Percentiles rank a stretch among this genome's conserved stretches.
These are phyloP conservation scores for Metacarcinus magister DNA, from an alignment of 2,888 invertebrate genomes.

Conservation along the genomic window DNA sequence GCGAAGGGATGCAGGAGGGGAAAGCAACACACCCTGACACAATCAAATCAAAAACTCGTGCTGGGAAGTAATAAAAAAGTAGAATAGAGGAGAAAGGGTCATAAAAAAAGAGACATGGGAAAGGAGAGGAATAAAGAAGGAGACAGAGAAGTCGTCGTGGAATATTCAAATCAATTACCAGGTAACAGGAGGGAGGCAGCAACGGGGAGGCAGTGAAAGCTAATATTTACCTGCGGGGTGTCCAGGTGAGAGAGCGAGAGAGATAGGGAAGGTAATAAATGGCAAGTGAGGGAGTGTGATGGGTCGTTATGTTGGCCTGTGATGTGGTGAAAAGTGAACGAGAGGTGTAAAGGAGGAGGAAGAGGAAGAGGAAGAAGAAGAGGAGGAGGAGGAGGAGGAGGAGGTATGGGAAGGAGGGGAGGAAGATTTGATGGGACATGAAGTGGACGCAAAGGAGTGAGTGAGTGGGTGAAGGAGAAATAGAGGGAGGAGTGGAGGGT, in stretches of 20 bases:
- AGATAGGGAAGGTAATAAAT: constrained; percentile 26
- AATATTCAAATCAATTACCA: constrained; percentile 26
- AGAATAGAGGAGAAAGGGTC: background rate
- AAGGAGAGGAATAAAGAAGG: background rate
- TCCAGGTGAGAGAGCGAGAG: background rate
- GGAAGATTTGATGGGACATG: constrained; percentile 26
- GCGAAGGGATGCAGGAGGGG: too few relatives aligned
- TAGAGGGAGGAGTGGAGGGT: background rate
- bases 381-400: background rate
- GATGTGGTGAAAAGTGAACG: background rate
- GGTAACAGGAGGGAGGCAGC: constrained; percentile 15
- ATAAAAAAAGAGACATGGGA: background rate
- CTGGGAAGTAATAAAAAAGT: background rate
- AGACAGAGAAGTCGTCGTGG: background rate
- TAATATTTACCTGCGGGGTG: constrained; percentile 26
- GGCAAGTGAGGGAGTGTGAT: constrained; percentile 21
- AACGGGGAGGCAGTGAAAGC: constrained; percentile 26
- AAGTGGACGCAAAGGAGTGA: constrained; percentile 15
- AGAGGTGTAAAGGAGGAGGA: background rate
- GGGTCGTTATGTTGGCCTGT: background rate
- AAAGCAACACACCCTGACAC: too few relatives aligned
- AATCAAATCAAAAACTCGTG: background rate
- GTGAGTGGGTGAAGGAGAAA: constrained; percentile 26
- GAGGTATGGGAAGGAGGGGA: background rate
- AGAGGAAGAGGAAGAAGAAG: background rate